Conservation (phyloP, 2,113 vertebrate genomes). For the Ophthalmolycus amberensis region DNA sequence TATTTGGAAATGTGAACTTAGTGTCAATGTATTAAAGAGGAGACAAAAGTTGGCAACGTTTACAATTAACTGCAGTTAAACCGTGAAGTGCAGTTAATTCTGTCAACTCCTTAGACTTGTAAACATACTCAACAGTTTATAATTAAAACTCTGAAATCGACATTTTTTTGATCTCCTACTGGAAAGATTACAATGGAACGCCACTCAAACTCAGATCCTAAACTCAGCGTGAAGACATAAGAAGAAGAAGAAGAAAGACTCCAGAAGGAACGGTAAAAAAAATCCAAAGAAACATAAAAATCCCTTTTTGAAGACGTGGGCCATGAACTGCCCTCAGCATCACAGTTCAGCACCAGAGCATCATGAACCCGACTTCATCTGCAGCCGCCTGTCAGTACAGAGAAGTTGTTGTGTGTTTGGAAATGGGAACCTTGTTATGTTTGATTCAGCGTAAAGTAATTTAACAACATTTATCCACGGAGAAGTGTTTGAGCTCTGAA, state of each 20-base stretch:
- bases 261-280: neutral
- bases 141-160: too few relatives aligned
- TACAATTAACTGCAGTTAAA: neutral
- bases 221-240: too few relatives aligned
- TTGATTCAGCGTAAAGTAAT: constrained; percentile 58
- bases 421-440: constrained; percentile 29
- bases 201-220: too few relatives aligned
- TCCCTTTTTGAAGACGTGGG: neutral
- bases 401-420: constrained; percentile 6
- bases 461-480: constrained; percentile 31
- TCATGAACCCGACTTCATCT: neutral
- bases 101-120: neutral
- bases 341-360: neutral
- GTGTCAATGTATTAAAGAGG: neutral
- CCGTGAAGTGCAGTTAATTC: neutral
- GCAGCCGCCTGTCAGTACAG: neutral
- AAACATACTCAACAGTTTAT: neutral
- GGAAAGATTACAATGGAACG: too few relatives aligned
- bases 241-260: neutral
- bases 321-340: neutral
- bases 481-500: constrained; percentile 29
- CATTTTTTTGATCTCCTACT: too few relatives aligned
- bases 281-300: neutral
- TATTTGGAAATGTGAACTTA: constrained; percentile 16
- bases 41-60: neutral